Conservation (phyloP, 2,113 vertebrate genomes). For the Nannospalax galili region DNA sequence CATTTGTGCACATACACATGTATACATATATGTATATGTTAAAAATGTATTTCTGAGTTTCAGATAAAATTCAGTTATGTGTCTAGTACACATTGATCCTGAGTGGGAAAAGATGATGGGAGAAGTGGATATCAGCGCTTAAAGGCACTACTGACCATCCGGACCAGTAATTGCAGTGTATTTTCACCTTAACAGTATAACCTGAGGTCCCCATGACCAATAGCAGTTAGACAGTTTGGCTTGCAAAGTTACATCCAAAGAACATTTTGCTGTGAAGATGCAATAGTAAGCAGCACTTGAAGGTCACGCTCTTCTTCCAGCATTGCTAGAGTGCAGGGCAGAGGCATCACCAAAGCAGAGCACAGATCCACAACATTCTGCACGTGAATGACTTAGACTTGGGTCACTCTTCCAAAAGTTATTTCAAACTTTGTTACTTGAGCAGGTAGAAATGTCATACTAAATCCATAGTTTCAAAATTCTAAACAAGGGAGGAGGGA, state of each 20-base stretch:
- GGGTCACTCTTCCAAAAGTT: conserved; percentile 39
- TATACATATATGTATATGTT: background rate
- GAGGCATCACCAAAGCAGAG: conserved; percentile 61
- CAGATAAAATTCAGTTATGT: background rate
- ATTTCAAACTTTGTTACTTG: conserved; percentile 77
- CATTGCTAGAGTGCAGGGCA: conserved; percentile 46
- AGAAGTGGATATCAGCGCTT: background rate
- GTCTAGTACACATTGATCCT: background rate
- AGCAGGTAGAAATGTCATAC: conserved; percentile 81
- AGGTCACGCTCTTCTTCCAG: conserved; percentile 21
- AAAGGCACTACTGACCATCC: background rate
- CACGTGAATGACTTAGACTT: conserved; percentile 42
- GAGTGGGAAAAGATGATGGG: background rate
- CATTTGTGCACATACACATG: background rate
- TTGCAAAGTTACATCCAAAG: background rate
- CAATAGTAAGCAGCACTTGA: conserved; percentile 48
- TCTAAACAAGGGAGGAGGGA: conserved; percentile 52
- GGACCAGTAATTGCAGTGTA: background rate
- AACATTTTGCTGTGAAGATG: conserved; percentile 38
- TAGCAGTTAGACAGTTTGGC: background rate
- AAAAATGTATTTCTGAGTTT: conserved; percentile 9
- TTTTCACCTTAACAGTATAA: background rate
- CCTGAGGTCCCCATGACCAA: background rate
- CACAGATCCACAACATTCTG: conserved; percentile 61
- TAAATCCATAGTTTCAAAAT: conserved; percentile 74